A percentile compares a stretch with the other conserved stretches of the same genome.
phyloP scores from a whole-genome alignment of 1,140 invertebrate genomes.

The Hyphantria cunea region DNA sequence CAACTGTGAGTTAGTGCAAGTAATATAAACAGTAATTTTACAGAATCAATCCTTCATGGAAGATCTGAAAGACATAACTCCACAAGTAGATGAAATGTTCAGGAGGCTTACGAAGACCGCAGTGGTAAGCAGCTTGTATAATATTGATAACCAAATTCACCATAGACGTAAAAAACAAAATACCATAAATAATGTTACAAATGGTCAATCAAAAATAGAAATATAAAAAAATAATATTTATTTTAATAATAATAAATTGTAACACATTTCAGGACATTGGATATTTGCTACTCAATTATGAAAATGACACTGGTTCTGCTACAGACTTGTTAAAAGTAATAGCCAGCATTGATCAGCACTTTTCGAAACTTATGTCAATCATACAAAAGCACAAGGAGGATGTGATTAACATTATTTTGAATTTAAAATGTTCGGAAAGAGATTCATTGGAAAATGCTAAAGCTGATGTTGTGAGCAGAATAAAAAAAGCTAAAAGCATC shows the following conservation, averaged over 20 bases:
- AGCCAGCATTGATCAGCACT: constrained; percentile 58
- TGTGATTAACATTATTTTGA: constrained; percentile 41
- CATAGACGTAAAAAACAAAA: too few relatives aligned
- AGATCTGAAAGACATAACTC: constrained; percentile 51
- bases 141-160: too few relatives aligned
- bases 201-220: not conserved
- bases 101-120: constrained; percentile 70
- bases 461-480: constrained; percentile 42
- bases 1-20: too few relatives aligned
- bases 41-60: constrained; percentile 60
- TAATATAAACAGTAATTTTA: constrained; percentile 24
- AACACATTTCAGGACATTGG: constrained; percentile 56
- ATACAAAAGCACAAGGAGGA: constrained; percentile 62
- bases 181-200: too few relatives aligned
- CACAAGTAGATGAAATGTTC: constrained; percentile 65
- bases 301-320: constrained; percentile 43
- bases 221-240: too few relatives aligned
- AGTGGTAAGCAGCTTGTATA: constrained; percentile 51
- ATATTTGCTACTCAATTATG: constrained; percentile 53
- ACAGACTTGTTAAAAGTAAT: constrained; percentile 45
- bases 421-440: constrained; percentile 52
- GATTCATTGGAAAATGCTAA: constrained; percentile 56
- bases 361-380: constrained; percentile 52
- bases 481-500: constrained; percentile 51
- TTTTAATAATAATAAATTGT: not conserved